These are phyloP conservation scores for Cherax destructor DNA, from an alignment of 1,140 invertebrate genomes.

Conservation along the genomic window DNA sequence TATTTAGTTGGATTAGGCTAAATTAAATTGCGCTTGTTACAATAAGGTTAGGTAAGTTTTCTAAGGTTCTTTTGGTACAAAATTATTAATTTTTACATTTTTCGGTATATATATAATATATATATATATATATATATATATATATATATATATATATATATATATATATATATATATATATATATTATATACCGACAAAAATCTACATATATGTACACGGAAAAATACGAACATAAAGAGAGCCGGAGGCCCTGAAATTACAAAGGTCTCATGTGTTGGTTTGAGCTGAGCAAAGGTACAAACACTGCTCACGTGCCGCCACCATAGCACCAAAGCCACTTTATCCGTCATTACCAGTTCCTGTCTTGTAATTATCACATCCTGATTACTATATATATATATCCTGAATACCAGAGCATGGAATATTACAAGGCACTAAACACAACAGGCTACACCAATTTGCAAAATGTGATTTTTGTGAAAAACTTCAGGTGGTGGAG, in stretches of 20 bases:
- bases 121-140: no score
- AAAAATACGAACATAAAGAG: background rate
- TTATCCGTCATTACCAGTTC: background rate
- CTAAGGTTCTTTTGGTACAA: no score
- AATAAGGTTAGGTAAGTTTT: no score
- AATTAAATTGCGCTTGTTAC: no score
- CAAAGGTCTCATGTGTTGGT: background rate
- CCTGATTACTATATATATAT: background rate
- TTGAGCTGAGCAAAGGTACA: background rate
- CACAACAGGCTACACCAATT: background rate
- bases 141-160: no score
- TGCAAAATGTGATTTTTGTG: background rate
- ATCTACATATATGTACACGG: no score
- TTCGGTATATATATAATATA: no score
- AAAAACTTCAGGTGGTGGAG: background rate
- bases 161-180: no score
- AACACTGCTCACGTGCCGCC: background rate
- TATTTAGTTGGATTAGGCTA: no score
- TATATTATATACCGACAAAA: no score
- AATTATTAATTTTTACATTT: no score
- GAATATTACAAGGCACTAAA: background rate
- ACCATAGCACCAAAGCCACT: background rate
- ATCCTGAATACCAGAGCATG: background rate
- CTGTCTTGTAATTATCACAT: constrained; percentile 1
- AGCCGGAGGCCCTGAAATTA: background rate